Base-by-base conservation (phyloP, 2,113 vertebrate genomes). In the Channa argus region DNA sequence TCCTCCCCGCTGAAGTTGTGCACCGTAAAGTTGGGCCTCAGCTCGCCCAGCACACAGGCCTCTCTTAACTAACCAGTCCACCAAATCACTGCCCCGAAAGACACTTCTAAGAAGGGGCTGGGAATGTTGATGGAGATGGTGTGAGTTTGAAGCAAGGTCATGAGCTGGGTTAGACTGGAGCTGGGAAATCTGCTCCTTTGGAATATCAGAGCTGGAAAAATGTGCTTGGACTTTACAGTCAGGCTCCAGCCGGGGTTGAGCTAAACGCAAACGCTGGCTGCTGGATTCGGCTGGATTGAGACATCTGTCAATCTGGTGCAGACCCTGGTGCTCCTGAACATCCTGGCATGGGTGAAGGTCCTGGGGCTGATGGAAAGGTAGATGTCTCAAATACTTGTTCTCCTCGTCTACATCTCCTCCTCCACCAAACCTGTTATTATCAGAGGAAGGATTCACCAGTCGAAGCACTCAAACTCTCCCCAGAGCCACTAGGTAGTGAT, bases 361-460 rank as follows among this genome's bases (percentile, higher is more conserved):
- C 62, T 34, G 62, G n/a, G 62, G 59, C 24, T 76, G 65, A 44
- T 37, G 44, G 61, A 71, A 69, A 8, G 55, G 24, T 44, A 63
- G n/a, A 9, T 36, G 54, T 93, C 59, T 81, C 91, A 90, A 92
- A 92, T 39, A 43, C 52, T 24, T 66, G 0, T 41, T 47, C 92
- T 94, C 61, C 51, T 94, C 59, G 80, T 94, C 91, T 89, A 49
- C 55, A 92, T 71, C 36, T 56, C 43, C 51, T 53, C 13, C 62
- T 93, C 58, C 36, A 49, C 41, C 63, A 71, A 61, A 90, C 89
- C 88, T 91, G 90, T 79, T 77, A 75, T 79, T 88, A 80, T 94
- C 92, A 95, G 96, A 99, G 97, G 95, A 98, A 98, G 88, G 96
- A 97, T 97, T 98, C 96, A 96, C 95, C 96, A 84, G 95, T 89